A percentile compares a stretch with the other conserved stretches of the same genome.
Conservation (phyloP, 2,797 vertebrate species). For the Microctenopoma stevenorrisi region DNA sequence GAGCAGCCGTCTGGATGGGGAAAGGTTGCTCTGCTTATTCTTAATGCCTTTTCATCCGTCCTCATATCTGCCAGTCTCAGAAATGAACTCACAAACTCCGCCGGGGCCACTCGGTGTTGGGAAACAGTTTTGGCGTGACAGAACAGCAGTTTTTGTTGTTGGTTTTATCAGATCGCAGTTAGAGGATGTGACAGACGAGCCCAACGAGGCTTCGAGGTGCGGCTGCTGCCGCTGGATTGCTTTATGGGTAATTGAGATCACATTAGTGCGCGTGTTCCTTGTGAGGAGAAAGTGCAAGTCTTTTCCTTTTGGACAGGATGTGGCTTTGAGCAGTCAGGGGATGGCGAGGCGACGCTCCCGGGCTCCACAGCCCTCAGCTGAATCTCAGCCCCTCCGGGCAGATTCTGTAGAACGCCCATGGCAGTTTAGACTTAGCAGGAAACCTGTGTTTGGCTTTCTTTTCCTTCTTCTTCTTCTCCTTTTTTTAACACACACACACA, state of each 20-base stretch:
- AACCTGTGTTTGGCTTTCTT: slow-evolving; percentile 63
- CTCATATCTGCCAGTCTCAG: slow-evolving; percentile 82
- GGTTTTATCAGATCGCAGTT: slow-evolving; percentile 39
- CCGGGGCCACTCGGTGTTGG: slow-evolving; percentile 20
- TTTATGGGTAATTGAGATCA: slow-evolving; percentile 72
- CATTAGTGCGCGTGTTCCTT: slow-evolving; percentile 75
- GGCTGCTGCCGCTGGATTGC: slow-evolving; percentile 40
- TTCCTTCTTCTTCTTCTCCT: slow-evolving; percentile 16
- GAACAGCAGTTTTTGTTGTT: slow-evolving; percentile 35
- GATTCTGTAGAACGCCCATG: slow-evolving; percentile 65
- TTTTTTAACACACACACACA: slow-evolving; percentile 61
- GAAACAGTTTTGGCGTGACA: slow-evolving; percentile 46
- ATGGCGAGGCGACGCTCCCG: slow-evolving; percentile 74
- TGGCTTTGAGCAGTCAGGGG: slow-evolving; percentile 78
- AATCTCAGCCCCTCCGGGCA: slow-evolving; percentile 72
- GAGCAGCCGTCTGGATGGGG: slow-evolving; percentile 72
- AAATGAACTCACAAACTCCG: slow-evolving; percentile 76
- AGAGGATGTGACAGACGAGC: slow-evolving; percentile 32
- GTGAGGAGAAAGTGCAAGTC: slow-evolving; percentile 81
- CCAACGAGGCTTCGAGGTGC: slow-evolving; percentile 38
- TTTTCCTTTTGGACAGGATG: slow-evolving; percentile 85
- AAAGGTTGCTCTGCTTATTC: slow-evolving; percentile 76
- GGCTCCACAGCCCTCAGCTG: slow-evolving; percentile 73
- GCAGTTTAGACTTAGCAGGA: slow-evolving; percentile 71
- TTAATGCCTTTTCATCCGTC: slow-evolving; percentile 82